A percentile compares a stretch with the other conserved stretches of the same genome.
Conservation (phyloP, 2,113 vertebrate species). For the Geococcyx californianus region DNA sequence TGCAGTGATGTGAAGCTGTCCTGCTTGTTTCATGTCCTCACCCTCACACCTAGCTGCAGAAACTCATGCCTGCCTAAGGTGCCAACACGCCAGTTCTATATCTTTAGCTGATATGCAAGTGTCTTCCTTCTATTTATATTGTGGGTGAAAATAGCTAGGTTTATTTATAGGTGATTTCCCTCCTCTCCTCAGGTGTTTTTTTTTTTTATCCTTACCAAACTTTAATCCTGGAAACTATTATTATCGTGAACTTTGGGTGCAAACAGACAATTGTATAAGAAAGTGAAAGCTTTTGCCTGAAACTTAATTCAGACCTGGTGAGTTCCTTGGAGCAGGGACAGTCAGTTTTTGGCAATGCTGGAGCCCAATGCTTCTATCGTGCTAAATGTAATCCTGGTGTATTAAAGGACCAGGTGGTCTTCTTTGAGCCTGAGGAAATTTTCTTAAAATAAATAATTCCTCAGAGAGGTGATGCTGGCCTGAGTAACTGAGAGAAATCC, state of each 20-base stretch:
- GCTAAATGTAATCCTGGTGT: neutral
- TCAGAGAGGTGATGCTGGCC: neutral
- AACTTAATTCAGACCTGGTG: neutral
- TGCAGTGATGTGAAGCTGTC: neutral
- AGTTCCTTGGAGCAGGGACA: neutral
- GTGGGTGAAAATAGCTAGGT: neutral
- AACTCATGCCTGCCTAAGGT: neutral
- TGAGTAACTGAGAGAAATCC: neutral
- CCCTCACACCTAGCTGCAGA: neutral
- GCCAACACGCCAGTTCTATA: neutral
- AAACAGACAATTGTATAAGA: neutral
- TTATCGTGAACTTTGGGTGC: neutral
- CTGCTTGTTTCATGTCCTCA: fast-evolving
- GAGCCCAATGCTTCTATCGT: neutral
- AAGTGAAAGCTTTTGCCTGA: neutral
- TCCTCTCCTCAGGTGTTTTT: neutral
- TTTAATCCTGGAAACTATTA: neutral
- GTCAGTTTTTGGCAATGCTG: fast-evolving
- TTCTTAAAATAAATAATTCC: neutral
- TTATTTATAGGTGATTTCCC: neutral
- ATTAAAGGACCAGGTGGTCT: neutral
- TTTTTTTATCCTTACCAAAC: neutral
- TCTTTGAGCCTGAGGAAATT: neutral
- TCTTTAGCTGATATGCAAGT: neutral
- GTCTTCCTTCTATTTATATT: neutral